Conservation (phyloP, 2,888 invertebrate genomes). For the Drosophila mimetica region DNA sequence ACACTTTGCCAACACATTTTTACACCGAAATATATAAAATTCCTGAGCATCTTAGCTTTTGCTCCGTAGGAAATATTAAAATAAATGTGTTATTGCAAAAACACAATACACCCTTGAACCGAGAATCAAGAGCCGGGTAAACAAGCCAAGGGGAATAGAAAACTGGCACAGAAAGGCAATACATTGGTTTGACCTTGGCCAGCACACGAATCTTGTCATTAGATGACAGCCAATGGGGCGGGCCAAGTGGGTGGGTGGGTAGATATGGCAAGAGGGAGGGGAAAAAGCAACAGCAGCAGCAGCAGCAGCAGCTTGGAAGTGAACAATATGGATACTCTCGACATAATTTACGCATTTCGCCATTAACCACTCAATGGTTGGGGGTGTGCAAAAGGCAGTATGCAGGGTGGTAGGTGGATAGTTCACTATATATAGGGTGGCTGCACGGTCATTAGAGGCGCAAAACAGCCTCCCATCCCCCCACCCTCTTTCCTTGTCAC, state of each 20-base stretch:
- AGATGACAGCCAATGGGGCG: slow-evolving; percentile 47
- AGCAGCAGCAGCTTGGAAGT: slow-evolving; percentile 30
- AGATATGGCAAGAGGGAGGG: neutral
- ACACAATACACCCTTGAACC: slow-evolving; percentile 35
- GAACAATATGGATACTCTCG: slow-evolving; percentile 67
- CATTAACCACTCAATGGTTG: slow-evolving; percentile 78
- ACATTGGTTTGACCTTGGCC: slow-evolving; percentile 68
- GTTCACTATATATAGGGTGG: slow-evolving; percentile 17
- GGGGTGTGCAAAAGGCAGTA: slow-evolving; percentile 14
- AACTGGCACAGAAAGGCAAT: slow-evolving; percentile 60
- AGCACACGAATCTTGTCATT: slow-evolving; percentile 61
- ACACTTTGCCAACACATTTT: too few relatives aligned
- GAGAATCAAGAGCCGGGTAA: slow-evolving; percentile 27
- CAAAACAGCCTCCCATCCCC: slow-evolving; percentile 15
- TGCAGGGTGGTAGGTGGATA: neutral
- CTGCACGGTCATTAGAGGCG: slow-evolving; percentile 38
- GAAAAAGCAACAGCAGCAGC: neutral
- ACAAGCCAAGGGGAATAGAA: slow-evolving; percentile 30
- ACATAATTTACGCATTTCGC: slow-evolving; percentile 82
- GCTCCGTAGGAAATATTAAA: slow-evolving; percentile 11
- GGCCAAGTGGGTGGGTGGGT: neutral
- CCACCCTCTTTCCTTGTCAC: slow-evolving; percentile 5
- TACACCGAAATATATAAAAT: too few relatives aligned
- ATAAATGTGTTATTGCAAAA: slow-evolving; percentile 32
- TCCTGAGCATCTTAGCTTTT: slow-evolving; percentile 1